Percentiles rank a stretch among this genome's conserved stretches.
These are phyloP conservation scores for Pterocles orientalis DNA, from an alignment of 2,113 vertebrate genomes.

Conservation along the genomic window DNA sequence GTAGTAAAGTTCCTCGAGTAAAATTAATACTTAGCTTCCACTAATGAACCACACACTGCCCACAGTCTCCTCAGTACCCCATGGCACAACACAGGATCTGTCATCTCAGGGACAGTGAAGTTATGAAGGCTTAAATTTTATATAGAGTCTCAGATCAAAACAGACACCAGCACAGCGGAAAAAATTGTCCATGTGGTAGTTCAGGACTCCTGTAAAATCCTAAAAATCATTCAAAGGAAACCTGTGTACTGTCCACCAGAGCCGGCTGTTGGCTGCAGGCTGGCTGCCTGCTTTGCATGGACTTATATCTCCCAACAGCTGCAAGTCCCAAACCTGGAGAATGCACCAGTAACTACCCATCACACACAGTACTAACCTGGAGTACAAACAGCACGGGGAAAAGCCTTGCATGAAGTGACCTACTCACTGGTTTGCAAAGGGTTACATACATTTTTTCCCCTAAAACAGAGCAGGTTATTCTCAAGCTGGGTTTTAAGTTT, in stretches of 20 bases:
- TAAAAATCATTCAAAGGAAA: not conserved
- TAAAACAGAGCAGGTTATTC: not conserved
- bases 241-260: not conserved
- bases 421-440: not conserved
- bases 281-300: not conserved
- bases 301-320: not conserved
- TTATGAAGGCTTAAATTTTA: fast-evolving
- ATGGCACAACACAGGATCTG: not conserved
- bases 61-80: not conserved
- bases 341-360: not conserved
- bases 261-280: not conserved
- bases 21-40: not conserved
- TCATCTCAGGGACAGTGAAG: not conserved
- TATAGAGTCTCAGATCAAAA: not conserved
- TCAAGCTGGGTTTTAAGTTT: not conserved
- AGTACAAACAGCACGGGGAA: fast-evolving
- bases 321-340: not conserved
- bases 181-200: not conserved
- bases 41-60: fast-evolving
- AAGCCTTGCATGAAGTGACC: not conserved
- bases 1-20: not conserved
- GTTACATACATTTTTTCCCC: fast-evolving
- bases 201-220: not conserved
- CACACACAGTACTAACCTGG: not conserved
- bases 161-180: not conserved